These are phyloP conservation scores for Copsychus sechellarum DNA, from an alignment of 2,113 vertebrate species.

Conservation along the genomic window DNA sequence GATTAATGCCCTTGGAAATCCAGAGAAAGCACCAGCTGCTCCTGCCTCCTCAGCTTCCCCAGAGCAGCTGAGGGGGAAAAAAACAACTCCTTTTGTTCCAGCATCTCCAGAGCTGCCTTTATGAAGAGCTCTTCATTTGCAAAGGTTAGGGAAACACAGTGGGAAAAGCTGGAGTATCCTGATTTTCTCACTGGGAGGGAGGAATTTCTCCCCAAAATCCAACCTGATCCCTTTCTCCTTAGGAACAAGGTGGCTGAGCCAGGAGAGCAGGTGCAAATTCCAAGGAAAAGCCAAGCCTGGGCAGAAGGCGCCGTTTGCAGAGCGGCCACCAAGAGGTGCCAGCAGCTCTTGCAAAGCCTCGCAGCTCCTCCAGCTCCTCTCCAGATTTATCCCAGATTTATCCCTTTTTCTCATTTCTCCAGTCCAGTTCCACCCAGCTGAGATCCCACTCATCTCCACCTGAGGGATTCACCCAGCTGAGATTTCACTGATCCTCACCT, in stretches of 20 bases:
- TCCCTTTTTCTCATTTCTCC: neutral
- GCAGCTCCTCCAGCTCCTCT: neutral
- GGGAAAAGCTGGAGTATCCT: neutral
- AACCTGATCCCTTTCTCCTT: no score
- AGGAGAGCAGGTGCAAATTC: fast-evolving
- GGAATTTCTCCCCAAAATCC: neutral
- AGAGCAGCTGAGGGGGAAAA: neutral
- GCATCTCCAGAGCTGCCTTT: neutral
- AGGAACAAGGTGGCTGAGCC: fast-evolving
- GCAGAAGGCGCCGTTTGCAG: neutral
- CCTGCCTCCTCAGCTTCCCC: constrained; percentile 15
- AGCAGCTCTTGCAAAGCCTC: neutral
- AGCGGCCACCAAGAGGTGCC: neutral
- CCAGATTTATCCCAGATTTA: neutral
- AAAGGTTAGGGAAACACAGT: neutral
- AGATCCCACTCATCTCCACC: no score
- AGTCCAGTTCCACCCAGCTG: neutral
- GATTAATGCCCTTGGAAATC: constrained; percentile 34
- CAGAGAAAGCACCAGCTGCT: constrained; percentile 36
- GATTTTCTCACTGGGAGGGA: neutral
- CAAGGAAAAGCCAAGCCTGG: neutral
- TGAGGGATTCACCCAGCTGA: no score
- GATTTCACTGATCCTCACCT: no score
- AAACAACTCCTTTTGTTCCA: constrained; percentile 7
- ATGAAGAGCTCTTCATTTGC: neutral